Base-by-base conservation (phyloP, 1,140 invertebrate genomes). In the Daktulosphaira vitifoliae region DNA sequence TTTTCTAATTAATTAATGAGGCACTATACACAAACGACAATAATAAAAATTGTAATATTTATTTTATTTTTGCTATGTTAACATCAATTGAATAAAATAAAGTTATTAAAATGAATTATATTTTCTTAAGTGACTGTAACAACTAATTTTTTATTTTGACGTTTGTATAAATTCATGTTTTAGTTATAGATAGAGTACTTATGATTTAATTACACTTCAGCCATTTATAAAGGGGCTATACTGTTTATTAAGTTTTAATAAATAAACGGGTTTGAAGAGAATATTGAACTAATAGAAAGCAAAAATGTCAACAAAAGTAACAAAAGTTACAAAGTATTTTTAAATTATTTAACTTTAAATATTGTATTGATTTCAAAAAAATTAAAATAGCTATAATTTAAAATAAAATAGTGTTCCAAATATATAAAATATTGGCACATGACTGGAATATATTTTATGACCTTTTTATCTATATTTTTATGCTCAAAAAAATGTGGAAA, bases 191-290 rank as follows among this genome's bases (percentile, higher is more conserved):
- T 33, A 42, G 44, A 7, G 7, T 42, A n/a, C 23, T 16, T 54
- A 42, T 42, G 16, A 42, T 56, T 44, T 56, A 44, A 56, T 56
- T 44, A 39, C 38, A 44, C 38, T 25, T 42, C 38, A 56, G 22
- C 22, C 38, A 25, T 26, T 25, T 56, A 42, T 42, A 56, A 44
- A 44, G n/a, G n/a, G n/a, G n/a, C 22, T 25, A 44, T 44, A 39
- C n/a, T 33, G 50, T 11, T 18, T 33, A 33, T 37, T 20, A 5
- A 26, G 37, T 37, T 20, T 11, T 20, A 8, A 37, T 33, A 13
- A 37, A 6, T 33, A 26, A 16, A 33, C 26, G 29, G 37, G 37
- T n/a, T 3, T 51, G 16, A 29, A 6, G 26, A 16, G 7, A 33
- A 33, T 18, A 33, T 18, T 26, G 16, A 18, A 33, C 6, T 33